phyloP scores from a whole-genome alignment of 2,797 vertebrate species.

The Pangasius mekongensis region DNA sequence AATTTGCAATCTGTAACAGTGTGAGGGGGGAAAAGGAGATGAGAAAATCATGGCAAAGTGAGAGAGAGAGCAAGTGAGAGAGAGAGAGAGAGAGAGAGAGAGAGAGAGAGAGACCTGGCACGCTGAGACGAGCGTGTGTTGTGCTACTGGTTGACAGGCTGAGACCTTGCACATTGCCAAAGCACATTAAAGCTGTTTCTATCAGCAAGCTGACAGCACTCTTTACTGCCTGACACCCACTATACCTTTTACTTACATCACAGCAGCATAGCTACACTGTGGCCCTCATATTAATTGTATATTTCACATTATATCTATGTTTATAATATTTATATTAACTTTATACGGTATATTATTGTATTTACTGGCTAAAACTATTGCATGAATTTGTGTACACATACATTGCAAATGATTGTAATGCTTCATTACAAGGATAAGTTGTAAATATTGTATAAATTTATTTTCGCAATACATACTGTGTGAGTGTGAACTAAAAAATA shows the following conservation, averaged over 20 bases:
- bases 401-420: not conserved
- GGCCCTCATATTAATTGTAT: not conserved
- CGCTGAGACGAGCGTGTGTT: conserved; percentile 53
- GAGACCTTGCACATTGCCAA: conserved; percentile 56
- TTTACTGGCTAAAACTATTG: not conserved
- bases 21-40: conserved; percentile 45
- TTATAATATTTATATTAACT: not conserved
- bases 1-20: conserved; percentile 89
- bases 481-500: not conserved
- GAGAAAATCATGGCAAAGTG: conserved; percentile 44
- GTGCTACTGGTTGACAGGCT: conserved; percentile 57
- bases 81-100: conserved; percentile 29
- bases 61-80: conserved; percentile 23
- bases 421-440: not conserved
- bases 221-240: conserved; percentile 52
- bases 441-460: not conserved
- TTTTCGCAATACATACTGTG: not conserved
- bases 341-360: not conserved
- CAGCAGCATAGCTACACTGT: not conserved
- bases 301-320: not conserved
- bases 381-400: not conserved
- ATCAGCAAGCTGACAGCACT: conserved; percentile 52
- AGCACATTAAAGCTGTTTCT: conserved; percentile 61
- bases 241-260: conserved; percentile 40
- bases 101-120: conserved; percentile 54